Evolutionary conservation across 2,797 vertebrate species (phyloP).

Genomic region (Vespertilio murinus): DNA sequence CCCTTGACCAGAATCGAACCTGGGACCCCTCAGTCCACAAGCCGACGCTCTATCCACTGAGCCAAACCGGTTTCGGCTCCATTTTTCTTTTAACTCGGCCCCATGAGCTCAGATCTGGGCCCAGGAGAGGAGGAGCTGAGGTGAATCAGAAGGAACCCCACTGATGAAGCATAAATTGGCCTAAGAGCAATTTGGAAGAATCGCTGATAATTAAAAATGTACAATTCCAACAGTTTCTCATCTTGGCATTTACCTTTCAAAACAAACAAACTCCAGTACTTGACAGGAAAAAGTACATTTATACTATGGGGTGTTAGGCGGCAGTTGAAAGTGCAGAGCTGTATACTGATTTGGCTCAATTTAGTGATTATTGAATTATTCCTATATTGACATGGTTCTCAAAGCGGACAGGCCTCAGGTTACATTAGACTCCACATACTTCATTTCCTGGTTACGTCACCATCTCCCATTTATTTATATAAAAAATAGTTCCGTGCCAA

Average conservation of each 20-base stretch:
- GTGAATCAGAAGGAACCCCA: background rate
- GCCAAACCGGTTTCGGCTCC: no score
- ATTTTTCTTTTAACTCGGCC: background rate
- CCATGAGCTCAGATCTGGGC: background rate
- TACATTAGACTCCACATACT: no score
- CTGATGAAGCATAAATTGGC: background rate
- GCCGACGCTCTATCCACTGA: no score
- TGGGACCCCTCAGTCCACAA: no score
- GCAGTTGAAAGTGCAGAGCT: background rate
- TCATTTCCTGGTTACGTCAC: no score
- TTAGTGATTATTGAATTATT: background rate
- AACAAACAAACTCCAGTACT: background rate
- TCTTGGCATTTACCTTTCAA: constrained; percentile 4
- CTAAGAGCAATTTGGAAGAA: background rate
- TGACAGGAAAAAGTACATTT: background rate
- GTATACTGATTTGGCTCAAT: background rate
- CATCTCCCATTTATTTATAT: no score
- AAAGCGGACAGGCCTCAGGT: no score
- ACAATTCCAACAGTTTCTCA: background rate
- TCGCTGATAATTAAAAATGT: background rate
- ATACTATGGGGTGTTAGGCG: background rate
- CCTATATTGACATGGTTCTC: background rate
- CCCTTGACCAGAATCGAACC: no score
- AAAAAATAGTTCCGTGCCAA: no score
- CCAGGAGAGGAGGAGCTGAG: background rate